Evolutionary conservation across 2,113 vertebrate species (phyloP).

Genomic region (Pelmatolapia mariae): DNA sequence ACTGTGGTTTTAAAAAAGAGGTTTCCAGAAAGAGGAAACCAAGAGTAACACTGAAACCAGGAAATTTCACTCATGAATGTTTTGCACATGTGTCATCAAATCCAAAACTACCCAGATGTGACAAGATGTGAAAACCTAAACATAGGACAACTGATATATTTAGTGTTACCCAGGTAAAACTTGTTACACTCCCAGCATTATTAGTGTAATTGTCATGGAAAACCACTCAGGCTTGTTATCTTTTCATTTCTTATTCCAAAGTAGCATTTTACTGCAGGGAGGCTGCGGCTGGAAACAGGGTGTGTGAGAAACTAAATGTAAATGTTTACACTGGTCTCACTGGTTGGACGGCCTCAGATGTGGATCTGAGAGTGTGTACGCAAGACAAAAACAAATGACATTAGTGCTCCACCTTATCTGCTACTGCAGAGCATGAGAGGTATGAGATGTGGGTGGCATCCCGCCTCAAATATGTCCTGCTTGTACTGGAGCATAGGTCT

Average conservation of each 20-base stretch:
- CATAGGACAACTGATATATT: not conserved
- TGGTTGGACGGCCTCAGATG: slow-evolving; percentile 2
- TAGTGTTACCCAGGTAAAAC: not conserved
- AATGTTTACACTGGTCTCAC: slow-evolving; percentile 39
- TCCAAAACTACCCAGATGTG: not conserved
- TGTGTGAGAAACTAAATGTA: not conserved
- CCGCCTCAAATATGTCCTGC: not conserved
- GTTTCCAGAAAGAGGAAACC: not conserved
- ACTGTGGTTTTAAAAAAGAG: slow-evolving; percentile 11
- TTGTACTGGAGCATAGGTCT: not conserved
- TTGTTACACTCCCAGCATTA: not conserved
- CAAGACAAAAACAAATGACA: not conserved
- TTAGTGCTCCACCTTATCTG: not conserved
- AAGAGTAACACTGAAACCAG: not conserved
- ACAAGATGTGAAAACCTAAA: not conserved
- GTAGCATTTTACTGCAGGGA: not conserved
- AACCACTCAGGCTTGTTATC: not conserved
- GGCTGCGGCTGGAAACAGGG: not conserved
- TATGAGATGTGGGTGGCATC: not conserved
- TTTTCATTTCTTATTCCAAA: not conserved
- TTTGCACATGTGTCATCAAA: not conserved
- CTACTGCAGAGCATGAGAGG: not conserved
- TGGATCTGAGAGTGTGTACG: not conserved
- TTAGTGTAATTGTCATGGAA: not conserved
- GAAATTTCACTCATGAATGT: not conserved